Evolutionary conservation across 2,888 invertebrate species (phyloP).

Genomic region (Ormyrus thymus): DNA sequence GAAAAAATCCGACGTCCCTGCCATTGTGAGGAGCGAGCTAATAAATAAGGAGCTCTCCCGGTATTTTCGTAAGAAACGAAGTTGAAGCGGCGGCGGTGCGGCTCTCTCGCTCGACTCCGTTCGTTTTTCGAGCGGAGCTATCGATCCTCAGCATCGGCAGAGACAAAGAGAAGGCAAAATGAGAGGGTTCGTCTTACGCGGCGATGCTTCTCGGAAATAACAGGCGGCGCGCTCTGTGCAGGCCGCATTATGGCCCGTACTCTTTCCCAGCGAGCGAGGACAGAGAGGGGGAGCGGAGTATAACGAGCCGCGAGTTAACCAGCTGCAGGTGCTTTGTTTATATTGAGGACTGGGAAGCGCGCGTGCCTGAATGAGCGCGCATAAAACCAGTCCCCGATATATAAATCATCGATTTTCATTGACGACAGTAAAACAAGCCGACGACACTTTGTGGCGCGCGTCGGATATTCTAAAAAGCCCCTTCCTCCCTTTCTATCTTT

Average conservation of each 20-base stretch:
- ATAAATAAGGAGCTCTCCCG: conserved; percentile 24
- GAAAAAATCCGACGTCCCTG: conserved; percentile 15
- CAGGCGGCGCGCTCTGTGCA: background rate
- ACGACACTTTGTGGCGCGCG: background rate
- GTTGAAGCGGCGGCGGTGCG: background rate
- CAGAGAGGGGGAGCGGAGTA: background rate
- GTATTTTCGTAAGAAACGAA: conserved; percentile 32
- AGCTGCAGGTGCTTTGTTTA: conserved; percentile 53
- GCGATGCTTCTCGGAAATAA: conserved; percentile 46
- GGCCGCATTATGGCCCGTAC: too few species aligned
- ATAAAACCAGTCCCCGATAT: background rate
- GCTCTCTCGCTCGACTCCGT: background rate
- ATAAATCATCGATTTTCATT: conserved; percentile 20
- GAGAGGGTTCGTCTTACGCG: conserved; percentile 53
- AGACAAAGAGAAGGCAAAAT: conserved; percentile 33
- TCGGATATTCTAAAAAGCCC: too few species aligned
- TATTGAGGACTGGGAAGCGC: conserved; percentile 57
- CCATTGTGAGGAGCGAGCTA: conserved; percentile 16
- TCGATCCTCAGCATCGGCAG: conserved; percentile 15
- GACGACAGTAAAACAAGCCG: conserved; percentile 3
- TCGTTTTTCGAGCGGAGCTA: conserved; percentile 11
- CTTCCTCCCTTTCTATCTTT: too few species aligned
- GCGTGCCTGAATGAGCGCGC: conserved; percentile 1
- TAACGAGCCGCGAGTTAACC: conserved; percentile 7
- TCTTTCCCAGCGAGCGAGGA: too few species aligned